Base-by-base conservation (phyloP, 2,888 invertebrate species). In the Apamea sordens region DNA sequence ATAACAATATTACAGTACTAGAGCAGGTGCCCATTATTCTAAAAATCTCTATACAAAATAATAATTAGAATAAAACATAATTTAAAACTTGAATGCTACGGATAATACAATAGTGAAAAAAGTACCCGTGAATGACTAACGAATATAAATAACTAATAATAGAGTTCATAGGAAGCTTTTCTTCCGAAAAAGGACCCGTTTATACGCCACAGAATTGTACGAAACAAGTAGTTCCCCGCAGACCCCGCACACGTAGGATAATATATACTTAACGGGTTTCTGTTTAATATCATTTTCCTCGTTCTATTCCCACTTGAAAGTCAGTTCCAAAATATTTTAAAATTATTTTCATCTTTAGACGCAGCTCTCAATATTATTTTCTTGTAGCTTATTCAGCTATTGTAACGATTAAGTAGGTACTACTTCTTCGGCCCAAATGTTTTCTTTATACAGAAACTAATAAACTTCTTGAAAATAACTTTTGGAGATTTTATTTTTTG, bases 371-470 rank as follows among this genome's bases (percentile, higher is more conserved):
- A 64, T 28, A 56, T 47, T 15, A 18, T 56, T 21, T n/a, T 44
- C 13, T 41, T 36, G 15, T 32, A n/a, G n/a, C 59, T 61, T 47
- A 50, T 47, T 21, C 21, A 59, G 32, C 15, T 59, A 32, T 18
- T 15, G 21, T n/a, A 36, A 44, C 2, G 36, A 59, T 77, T 63
- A 4, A 18, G 18, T 63, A 4, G 11, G 18, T 61, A 28, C 44
- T 77, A 65, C 32, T 79, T 73, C 47, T 77, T 77, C 11, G 71
- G 61, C 3, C 47, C 15, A 67, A 85, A 47, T 24, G 53, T 50
- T 65, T 87, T 85, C 72, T 87, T 85, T 24, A 77, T n/a, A 36
- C 56, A 80, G 2, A 65, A 64, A 80, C 63, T 75, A n/a, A 85
- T 67, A 11, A 80, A 59, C 28, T 77, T 77, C 64, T 75, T 72